Evolutionary conservation across 2,888 invertebrate species (phyloP), one percentile per base, ranked within the genome.

Genomic region (Brachyopa scutellaris): DNA sequence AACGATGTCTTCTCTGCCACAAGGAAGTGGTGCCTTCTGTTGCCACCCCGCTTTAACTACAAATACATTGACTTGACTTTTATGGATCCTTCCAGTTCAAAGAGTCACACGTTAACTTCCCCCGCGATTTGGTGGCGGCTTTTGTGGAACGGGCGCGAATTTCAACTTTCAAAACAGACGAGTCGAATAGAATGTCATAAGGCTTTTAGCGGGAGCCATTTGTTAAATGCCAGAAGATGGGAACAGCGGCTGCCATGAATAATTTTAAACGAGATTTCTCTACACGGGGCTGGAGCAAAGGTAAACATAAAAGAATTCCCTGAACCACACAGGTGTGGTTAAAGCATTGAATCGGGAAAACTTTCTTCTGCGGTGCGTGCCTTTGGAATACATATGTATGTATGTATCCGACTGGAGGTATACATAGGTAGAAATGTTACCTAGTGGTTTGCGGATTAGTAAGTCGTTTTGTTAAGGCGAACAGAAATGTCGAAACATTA

Each of bases 1-100:
- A n/a, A 11, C 59, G 11, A n/a, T n/a, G 8, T 11, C 11, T 59
- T 11, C 8, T 42, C 19, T 11, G n/a, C 8, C 8, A 1, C 6
- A n/a, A 7, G 21, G 4, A 11, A 23, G 2, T 8, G 19, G 9
- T 33, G 31, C 8, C 33, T 45, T 5, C 13, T 45, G 8, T 17
- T 23, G 11, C 38, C 38, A 8, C 0, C 1, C 17, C 11, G 17
- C n/a, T 40, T 47, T 15, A 15, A 45, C 13, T 33, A 1, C 15
- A 31, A 13, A 11, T 23, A 11, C 26, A 23, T 40, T 31, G 55
- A 36, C 47, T 11, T 64, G 33, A 59, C n/a, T 64, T 59, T 64
- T 59, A 53, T 59, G 36, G 38, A 66, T 67, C 53, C 53, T 79
- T 73, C 66, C 78, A 79, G 73, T 79, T 79, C 51, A 73, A 53